phyloP scores from a whole-genome alignment of 2,797 vertebrate genomes.

The Anguilla obscura region DNA sequence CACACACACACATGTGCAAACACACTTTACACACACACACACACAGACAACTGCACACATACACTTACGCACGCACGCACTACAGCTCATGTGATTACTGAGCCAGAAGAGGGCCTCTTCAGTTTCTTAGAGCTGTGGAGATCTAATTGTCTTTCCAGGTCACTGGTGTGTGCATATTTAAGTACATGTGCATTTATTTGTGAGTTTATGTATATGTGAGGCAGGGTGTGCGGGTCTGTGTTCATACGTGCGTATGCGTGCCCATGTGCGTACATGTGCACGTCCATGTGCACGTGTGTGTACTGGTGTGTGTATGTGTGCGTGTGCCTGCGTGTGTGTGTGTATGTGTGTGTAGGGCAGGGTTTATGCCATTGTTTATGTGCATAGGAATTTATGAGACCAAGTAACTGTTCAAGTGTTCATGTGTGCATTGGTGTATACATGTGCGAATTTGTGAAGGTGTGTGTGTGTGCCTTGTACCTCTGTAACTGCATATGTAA shows the following conservation, averaged over 20 bases:
- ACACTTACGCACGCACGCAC: not conserved
- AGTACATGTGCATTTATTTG: not conserved
- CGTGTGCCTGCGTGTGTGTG: not conserved
- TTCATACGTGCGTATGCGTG: not conserved
- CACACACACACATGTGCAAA: conserved; percentile 25
- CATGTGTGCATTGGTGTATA: not conserved
- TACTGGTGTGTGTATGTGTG: not conserved
- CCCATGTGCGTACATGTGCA: not conserved
- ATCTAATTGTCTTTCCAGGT: conserved; percentile 3
- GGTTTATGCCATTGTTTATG: not conserved
- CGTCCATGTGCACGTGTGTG: not conserved
- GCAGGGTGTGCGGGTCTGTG: not conserved
- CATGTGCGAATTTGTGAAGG: not conserved
- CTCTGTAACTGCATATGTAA: not conserved
- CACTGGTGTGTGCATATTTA: conserved; percentile 6
- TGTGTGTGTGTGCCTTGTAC: not conserved
- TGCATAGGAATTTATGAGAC: not conserved
- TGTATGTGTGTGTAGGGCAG: no score
- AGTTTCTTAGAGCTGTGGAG: not conserved
- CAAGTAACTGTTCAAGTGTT: not conserved
- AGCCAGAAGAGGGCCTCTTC: not conserved
- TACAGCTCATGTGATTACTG: not conserved
- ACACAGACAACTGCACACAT: conserved; percentile 19
- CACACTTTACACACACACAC: not conserved
- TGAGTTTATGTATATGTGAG: conserved; percentile 27